Base-by-base conservation (phyloP, 2,888 invertebrate species). In the Sphaeridia pumilis region DNA sequence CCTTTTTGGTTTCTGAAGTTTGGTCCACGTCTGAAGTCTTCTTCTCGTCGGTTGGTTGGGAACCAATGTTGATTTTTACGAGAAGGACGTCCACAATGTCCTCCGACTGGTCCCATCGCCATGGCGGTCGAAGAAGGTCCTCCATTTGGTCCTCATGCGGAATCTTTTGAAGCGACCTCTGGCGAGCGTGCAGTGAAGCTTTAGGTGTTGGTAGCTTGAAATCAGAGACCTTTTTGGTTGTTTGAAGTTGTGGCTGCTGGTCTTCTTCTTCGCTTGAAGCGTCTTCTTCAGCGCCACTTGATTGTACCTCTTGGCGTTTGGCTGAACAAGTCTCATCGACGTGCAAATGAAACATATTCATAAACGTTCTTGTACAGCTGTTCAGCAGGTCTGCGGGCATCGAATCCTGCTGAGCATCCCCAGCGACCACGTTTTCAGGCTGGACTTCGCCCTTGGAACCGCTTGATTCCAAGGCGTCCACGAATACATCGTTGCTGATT, bases 291-390 rank as follows among this genome's bases (percentile, higher is more conserved):
- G 20, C 14, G 17, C 26, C 5, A 14, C 4, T 5, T 31, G 46
- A 31, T 12, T 25, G 26, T 31, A 14, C 31, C n/a, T n/a, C n/a
- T n/a, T n/a, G n/a, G n/a, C n/a, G n/a, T n/a, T n/a, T n/a, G n/a
- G n/a, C n/a, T n/a, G n/a, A 14, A 7, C 2, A 20, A 14, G 28
- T 46, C 22, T 38, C 41, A 26, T 28, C 28, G 12, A 49, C 28
- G 10, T 49, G 49, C 42, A 49, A 42, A 25, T 35, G 49, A 25
- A 49, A 49, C 22, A 49, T 21, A 21, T 49, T 49, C 1, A 42
- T 41, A 25, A 49, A 49, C 5, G 38, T 27, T 49, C 27, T 35
- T 3, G 26, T 47, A 25, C 47, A 47, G 10, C n/a, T 21, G 4
- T 49, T 25, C 2, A 49, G 22, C 4, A 4, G 3, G 3, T 36